A percentile compares a stretch with the other conserved stretches of the same genome.
Conservation (phyloP, 2,888 invertebrate species). For the Megalurothrips usitatus region DNA sequence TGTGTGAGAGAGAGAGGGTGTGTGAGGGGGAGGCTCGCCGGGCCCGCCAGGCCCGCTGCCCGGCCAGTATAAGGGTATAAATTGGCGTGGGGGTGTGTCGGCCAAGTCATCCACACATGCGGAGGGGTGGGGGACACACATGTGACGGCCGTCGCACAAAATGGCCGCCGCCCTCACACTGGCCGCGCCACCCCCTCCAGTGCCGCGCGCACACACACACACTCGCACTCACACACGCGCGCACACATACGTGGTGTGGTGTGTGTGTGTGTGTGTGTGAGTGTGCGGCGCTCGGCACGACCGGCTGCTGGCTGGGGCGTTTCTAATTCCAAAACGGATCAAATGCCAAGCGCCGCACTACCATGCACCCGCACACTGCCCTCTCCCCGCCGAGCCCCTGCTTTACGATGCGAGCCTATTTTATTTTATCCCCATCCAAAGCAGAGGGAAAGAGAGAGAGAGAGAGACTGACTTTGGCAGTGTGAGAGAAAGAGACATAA, state of each 20-base stretch:
- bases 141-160: slow-evolving; percentile 24
- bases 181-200: slow-evolving; percentile 12
- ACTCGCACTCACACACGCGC: not conserved
- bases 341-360: slow-evolving; percentile 4
- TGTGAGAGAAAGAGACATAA: no score
- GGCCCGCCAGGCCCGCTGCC: not conserved
- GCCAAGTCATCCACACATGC: slow-evolving; percentile 13
- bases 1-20: not conserved
- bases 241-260: no score
- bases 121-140: slow-evolving; percentile 1
- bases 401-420: no score
- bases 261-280: no score
- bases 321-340: slow-evolving; percentile 14
- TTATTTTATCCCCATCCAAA: no score
- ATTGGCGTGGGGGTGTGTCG: not conserved
- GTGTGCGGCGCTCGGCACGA: not conserved
- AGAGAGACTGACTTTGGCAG: no score
- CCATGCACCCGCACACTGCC: not conserved
- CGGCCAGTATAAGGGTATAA: not conserved
- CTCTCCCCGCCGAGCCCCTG: not conserved
- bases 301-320: not conserved
- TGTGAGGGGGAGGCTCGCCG: not conserved
- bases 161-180: slow-evolving; percentile 7
- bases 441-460: no score
- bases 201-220: not conserved